phyloP scores from a whole-genome alignment of 35 echinoderm and acorn worm genomes.

The Chiridota heheva region DNA sequence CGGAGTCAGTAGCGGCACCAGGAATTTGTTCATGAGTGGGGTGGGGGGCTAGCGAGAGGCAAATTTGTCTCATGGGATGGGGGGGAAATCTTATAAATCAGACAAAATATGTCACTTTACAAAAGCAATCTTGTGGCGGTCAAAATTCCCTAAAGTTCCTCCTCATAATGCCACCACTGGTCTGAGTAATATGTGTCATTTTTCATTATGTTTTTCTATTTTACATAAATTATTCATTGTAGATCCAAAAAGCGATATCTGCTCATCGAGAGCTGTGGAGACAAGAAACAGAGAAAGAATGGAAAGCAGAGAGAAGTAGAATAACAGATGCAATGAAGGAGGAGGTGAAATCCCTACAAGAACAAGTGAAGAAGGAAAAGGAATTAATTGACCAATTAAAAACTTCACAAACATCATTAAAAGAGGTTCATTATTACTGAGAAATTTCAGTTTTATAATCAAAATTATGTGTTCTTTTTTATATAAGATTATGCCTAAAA shows the following conservation, averaged over 20 bases:
- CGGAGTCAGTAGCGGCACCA: too few species aligned
- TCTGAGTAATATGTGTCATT: too few species aligned
- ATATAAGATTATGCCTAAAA: too few species aligned
- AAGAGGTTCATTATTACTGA: constrained; percentile 56
- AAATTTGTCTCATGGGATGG: too few species aligned
- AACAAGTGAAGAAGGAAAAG: constrained; percentile 62
- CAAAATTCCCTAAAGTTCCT: too few species aligned
- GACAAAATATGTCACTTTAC: too few species aligned
- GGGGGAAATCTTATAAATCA: too few species aligned
- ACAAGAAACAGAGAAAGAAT: constrained; percentile 53
- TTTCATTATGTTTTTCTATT: too few species aligned
- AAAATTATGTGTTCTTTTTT: not conserved
- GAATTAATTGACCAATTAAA: constrained; percentile 53
- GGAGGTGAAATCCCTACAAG: constrained; percentile 46
- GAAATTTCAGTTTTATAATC: not conserved
- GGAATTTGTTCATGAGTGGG: too few species aligned
- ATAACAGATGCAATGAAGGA: constrained; percentile 63
- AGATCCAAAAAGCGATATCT: constrained; percentile 78
- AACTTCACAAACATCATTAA: constrained; percentile 56
- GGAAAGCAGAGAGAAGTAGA: constrained; percentile 34
- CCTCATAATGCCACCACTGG: too few species aligned
- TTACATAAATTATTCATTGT: not conserved
- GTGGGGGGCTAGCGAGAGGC: too few species aligned
- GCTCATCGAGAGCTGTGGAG: constrained; percentile 63
- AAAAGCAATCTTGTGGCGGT: too few species aligned